These are phyloP conservation scores for Drosophila hydei DNA, from an alignment of 1,140 invertebrate genomes.

Conservation along the genomic window DNA sequence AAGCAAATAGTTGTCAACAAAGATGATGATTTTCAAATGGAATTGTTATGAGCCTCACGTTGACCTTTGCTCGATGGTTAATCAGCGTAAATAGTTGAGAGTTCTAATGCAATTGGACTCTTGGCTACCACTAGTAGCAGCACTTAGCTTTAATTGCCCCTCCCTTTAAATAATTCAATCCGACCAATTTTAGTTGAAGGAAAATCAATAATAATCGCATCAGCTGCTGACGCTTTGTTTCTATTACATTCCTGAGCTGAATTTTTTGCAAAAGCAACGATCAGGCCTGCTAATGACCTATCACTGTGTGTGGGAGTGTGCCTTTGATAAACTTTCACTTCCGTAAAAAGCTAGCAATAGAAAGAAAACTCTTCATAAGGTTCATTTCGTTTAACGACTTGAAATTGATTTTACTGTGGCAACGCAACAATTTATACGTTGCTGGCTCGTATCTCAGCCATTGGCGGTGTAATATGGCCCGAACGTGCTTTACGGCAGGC, in stretches of 20 bases:
- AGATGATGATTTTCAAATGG: slow-evolving; percentile 11
- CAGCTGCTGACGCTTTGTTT: slow-evolving; percentile 39
- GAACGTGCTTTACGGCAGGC: slow-evolving; percentile 76
- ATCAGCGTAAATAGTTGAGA: slow-evolving; percentile 56
- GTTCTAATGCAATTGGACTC: slow-evolving; percentile 52
- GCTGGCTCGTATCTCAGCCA: slow-evolving; percentile 42
- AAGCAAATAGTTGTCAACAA: slow-evolving; percentile 38
- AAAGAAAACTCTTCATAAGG: slow-evolving; percentile 61
- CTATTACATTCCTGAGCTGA: too few relatives aligned
- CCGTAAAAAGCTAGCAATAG: slow-evolving; percentile 22
- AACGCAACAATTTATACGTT: slow-evolving; percentile 69
- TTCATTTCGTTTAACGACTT: slow-evolving; percentile 84
- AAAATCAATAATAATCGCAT: slow-evolving; percentile 79
- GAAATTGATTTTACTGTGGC: slow-evolving; percentile 82
- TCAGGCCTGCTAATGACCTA: slow-evolving; percentile 51
- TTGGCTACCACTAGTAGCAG: background rate
- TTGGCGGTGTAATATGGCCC: slow-evolving; percentile 66
- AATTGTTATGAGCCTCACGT: slow-evolving; percentile 50
- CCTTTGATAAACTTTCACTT: slow-evolving; percentile 39
- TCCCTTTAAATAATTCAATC: slow-evolving; percentile 69
- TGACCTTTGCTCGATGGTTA: slow-evolving; percentile 48
- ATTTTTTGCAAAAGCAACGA: too few relatives aligned
- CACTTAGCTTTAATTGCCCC: background rate
- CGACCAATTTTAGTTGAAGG: slow-evolving; percentile 45
- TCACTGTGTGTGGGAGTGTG: slow-evolving; percentile 1